Evolutionary conservation across 2,113 vertebrate species (phyloP).

Genomic region (Etia nguti): DNA sequence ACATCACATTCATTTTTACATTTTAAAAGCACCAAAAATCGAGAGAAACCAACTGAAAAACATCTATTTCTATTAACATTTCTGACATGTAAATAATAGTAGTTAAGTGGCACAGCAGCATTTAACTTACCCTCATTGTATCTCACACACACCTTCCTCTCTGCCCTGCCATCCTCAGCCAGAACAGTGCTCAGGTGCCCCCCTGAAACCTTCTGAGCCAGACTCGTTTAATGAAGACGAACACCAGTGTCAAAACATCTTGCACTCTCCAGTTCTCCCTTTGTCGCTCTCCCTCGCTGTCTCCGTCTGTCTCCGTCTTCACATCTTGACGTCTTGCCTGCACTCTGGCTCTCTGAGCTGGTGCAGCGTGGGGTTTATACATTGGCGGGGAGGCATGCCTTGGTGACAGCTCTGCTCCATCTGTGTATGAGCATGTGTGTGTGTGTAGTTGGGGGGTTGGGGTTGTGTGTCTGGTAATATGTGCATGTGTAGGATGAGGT

Average conservation of each 20-base stretch:
- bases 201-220: slow-evolving; percentile 31
- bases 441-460: not conserved
- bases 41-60: not conserved
- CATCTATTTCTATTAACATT: not conserved
- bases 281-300: slow-evolving; percentile 11
- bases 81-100: not conserved
- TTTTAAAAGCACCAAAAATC: not conserved
- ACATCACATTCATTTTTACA: not conserved
- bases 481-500: slow-evolving; percentile 68
- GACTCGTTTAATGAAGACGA: slow-evolving; percentile 11
- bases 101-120: not conserved
- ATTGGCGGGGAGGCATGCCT: slow-evolving; percentile 41
- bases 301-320: slow-evolving; percentile 51
- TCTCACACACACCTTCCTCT: slow-evolving; percentile 14
- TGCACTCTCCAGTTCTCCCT: slow-evolving; percentile 20
- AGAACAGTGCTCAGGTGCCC: not conserved
- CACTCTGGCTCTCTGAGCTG: slow-evolving; percentile 54
- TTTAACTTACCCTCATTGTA: slow-evolving; percentile 52
- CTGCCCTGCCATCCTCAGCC: slow-evolving; percentile 13
- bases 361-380: slow-evolving; percentile 58
- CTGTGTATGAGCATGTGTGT: not conserved
- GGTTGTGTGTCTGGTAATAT: slow-evolving; percentile 39
- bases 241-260: slow-evolving; percentile 24
- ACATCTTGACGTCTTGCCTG: slow-evolving; percentile 53
- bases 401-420: slow-evolving; percentile 57